Evolutionary conservation across 2,888 invertebrate species (phyloP).

Genomic region (Sesia apiformis): DNA sequence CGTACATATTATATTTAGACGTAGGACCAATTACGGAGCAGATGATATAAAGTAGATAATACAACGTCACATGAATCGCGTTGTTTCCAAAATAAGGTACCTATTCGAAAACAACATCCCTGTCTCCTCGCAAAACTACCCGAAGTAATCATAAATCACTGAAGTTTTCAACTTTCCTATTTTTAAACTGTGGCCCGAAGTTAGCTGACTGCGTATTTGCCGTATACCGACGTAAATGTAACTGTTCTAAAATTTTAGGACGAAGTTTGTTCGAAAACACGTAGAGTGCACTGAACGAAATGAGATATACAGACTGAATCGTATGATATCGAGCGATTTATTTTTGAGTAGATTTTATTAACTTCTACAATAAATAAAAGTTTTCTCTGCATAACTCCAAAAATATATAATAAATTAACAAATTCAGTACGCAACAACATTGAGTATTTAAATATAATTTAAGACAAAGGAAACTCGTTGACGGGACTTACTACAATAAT

Average conservation of each 20-base stretch:
- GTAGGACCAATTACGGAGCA: no score
- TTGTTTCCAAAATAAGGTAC: not conserved
- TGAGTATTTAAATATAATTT: no score
- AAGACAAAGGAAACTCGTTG: no score
- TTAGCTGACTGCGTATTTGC: slow-evolving; percentile 30
- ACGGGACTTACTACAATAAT: no score
- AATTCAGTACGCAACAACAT: no score
- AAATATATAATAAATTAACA: no score
- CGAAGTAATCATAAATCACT: slow-evolving; percentile 33
- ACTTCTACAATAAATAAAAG: no score
- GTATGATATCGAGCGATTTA: no score
- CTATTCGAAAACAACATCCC: not conserved
- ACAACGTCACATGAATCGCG: not conserved
- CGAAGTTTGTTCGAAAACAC: slow-evolving; percentile 3
- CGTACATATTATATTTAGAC: no score
- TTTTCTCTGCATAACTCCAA: no score
- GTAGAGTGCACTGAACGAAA: slow-evolving; percentile 34
- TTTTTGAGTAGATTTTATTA: no score
- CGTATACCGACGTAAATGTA: slow-evolving; percentile 3
- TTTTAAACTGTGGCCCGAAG: slow-evolving; percentile 36
- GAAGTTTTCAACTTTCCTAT: slow-evolving; percentile 20
- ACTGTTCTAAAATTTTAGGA: slow-evolving; percentile 2
- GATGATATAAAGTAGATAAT: no score
- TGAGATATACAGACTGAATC: slow-evolving; percentile 4
- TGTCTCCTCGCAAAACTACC: not conserved